Conservation (phyloP, 2,888 invertebrate species). For the Lasius fuliginosus region DNA sequence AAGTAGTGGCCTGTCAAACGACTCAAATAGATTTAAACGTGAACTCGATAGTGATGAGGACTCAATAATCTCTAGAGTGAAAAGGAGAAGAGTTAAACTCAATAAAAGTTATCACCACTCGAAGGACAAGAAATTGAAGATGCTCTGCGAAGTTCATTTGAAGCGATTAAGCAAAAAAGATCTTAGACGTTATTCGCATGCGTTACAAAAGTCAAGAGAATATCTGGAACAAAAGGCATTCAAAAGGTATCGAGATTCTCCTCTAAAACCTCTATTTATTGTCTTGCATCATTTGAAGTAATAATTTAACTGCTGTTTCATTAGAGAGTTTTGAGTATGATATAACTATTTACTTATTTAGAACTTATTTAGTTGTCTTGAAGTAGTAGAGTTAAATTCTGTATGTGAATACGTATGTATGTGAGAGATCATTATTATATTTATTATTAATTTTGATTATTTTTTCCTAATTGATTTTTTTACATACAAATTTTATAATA, state of each 20-base stretch:
- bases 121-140: slow-evolving; percentile 77
- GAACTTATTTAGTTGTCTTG: neutral
- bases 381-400: neutral
- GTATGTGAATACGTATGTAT: neutral
- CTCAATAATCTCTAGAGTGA: neutral
- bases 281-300: slow-evolving; percentile 25
- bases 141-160: slow-evolving; percentile 74
- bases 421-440: neutral
- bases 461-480: neutral
- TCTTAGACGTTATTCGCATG: slow-evolving; percentile 74
- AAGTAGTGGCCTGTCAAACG: neutral
- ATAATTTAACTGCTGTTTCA: slow-evolving; percentile 10
- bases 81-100: slow-evolving; percentile 65
- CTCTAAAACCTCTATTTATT: slow-evolving; percentile 31
- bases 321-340: neutral
- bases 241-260: slow-evolving; percentile 78
- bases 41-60: neutral
- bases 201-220: slow-evolving; percentile 79
- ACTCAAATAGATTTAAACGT: slow-evolving; percentile 1
- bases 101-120: slow-evolving; percentile 70
- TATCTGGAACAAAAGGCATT: slow-evolving; percentile 79
- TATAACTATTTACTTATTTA: neutral
- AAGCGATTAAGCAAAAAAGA: slow-evolving; percentile 73
- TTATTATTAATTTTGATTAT: neutral
- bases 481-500: neutral